Conservation (phyloP, 2,797 vertebrate species). For the Clarias laeviceps region DNA sequence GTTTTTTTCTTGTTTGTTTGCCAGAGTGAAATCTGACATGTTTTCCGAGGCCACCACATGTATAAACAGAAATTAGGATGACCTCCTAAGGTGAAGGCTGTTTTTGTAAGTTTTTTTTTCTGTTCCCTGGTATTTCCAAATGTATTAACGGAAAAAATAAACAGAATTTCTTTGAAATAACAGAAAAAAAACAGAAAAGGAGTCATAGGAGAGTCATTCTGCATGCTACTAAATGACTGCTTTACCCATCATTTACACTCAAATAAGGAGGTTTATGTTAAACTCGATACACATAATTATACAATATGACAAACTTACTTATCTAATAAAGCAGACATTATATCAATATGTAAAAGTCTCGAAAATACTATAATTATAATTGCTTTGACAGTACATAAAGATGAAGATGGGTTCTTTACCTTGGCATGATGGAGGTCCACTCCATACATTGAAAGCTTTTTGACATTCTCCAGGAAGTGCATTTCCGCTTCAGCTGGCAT, state of each 20-base stretch:
- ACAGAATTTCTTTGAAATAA: neutral
- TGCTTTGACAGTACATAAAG: neutral
- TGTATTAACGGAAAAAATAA: neutral
- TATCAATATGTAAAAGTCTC: no score
- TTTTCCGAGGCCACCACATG: conserved; percentile 1
- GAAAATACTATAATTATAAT: no score
- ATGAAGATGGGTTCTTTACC: conserved; percentile 69
- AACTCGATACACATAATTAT: no score
- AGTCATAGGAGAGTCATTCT: neutral
- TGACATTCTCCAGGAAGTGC: conserved; percentile 95
- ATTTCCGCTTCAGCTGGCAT: conserved; percentile 93
- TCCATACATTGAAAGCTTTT: conserved; percentile 97
- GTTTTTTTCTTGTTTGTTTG: neutral
- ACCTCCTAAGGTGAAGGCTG: neutral
- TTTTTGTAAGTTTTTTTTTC: neutral
- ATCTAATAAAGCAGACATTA: no score
- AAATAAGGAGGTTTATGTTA: no score
- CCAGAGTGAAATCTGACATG: neutral
- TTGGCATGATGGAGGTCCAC: conserved; percentile 96
- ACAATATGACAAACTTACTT: no score
- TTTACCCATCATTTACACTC: neutral
- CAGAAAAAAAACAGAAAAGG: neutral
- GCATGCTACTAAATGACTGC: conserved; percentile 1
- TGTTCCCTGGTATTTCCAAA: neutral
- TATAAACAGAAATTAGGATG: neutral